Evolutionary conservation across 2,888 invertebrate species (phyloP).

Genomic region (Oxyteleia sp.): DNA sequence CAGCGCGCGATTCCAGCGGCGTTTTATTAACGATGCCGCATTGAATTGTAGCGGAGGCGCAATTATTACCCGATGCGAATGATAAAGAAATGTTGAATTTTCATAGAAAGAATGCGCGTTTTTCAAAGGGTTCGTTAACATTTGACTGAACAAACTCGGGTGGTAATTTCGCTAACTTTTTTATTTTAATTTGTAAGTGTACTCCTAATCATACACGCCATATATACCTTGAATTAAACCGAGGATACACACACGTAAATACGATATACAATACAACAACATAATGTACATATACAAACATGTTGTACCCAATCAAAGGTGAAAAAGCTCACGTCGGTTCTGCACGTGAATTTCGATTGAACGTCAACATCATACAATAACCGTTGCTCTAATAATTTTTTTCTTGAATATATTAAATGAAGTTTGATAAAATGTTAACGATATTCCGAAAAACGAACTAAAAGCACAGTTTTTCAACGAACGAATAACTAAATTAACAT

Average conservation of each 20-base stretch:
- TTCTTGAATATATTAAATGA: no score
- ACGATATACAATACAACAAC: conserved; percentile 84
- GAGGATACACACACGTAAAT: conserved; percentile 87
- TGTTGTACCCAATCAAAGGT: conserved; percentile 78
- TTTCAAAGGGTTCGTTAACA: neutral
- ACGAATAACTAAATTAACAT: no score
- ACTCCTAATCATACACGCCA: conserved; percentile 71
- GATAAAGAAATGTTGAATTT: no score
- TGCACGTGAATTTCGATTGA: conserved; percentile 41
- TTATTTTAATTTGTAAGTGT: conserved; percentile 57
- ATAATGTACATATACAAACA: conserved; percentile 87
- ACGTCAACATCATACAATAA: neutral
- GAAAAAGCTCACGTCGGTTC: conserved; percentile 45
- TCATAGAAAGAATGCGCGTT: conserved; percentile 21
- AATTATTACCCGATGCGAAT: no score
- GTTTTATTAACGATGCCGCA: conserved; percentile 18
- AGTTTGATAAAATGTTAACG: no score
- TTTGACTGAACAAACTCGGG: neutral
- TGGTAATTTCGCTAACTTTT: conserved; percentile 28
- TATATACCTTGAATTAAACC: conserved; percentile 79
- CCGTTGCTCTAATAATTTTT: neutral
- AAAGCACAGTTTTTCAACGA: no score
- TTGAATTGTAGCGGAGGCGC: conserved; percentile 27
- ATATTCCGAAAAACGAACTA: no score
- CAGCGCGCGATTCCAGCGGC: conserved; percentile 26